A percentile compares a stretch with the other conserved stretches of the same genome.
Evolutionary conservation across 2,113 vertebrate genomes (phyloP).

Genomic region (Myiopsitta monachus): DNA sequence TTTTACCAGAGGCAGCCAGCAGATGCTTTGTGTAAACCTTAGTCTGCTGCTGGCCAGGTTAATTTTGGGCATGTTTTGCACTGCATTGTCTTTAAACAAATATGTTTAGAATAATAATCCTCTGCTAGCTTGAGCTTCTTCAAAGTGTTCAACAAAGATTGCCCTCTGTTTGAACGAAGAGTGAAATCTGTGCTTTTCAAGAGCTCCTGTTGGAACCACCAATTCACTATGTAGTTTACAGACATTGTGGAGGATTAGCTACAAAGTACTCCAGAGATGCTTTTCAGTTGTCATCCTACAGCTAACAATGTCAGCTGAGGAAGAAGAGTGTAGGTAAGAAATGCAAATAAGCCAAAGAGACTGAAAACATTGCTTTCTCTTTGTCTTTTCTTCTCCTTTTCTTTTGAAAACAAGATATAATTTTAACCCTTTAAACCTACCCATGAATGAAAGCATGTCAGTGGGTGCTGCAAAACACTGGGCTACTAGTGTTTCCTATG

Average conservation of each 20-base stretch:
- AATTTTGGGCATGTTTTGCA: not conserved
- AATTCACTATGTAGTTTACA: not conserved
- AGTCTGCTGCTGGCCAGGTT: constrained; percentile 7
- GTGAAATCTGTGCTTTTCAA: not conserved
- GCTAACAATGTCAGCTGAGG: constrained; percentile 24
- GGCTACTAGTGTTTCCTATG: not conserved
- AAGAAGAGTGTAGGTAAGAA: constrained; percentile 22
- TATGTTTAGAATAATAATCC: not conserved
- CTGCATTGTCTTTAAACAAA: not conserved
- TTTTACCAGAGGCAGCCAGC: constrained; percentile 43
- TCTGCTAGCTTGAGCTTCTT: not conserved
- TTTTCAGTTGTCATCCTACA: constrained; percentile 53
- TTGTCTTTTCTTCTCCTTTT: not conserved
- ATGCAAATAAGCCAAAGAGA: constrained; percentile 26
- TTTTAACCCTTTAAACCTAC: constrained; percentile 31
- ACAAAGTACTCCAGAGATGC: constrained; percentile 31
- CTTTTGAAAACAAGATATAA: not conserved
- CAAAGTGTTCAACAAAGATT: not conserved
- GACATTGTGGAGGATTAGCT: constrained; percentile 34
- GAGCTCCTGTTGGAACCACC: not conserved
- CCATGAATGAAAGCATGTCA: not conserved
- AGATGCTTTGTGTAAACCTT: constrained; percentile 39
- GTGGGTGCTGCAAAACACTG: not conserved
- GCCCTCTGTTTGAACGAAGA: not conserved
- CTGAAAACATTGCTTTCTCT: constrained; percentile 6